Evolutionary conservation across 2,797 vertebrate species (phyloP).

Genomic region (Anabacerthia variegaticeps): DNA sequence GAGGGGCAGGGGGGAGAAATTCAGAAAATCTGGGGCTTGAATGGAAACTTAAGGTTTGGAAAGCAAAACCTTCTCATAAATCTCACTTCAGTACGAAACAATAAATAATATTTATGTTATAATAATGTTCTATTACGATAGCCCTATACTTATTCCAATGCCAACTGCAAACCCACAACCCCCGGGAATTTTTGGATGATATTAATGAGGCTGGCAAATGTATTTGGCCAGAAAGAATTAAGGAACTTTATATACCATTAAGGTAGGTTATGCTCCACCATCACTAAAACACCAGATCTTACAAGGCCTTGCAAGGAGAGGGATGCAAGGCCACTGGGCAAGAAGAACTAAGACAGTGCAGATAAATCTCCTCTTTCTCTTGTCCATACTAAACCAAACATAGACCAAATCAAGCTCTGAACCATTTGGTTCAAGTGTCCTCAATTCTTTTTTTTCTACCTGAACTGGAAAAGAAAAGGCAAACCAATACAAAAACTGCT

Average conservation of each 20-base stretch:
- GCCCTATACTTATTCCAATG: background rate
- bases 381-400: background rate
- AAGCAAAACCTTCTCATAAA: background rate
- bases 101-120: background rate
- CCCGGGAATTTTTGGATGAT: background rate
- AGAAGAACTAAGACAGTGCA: background rate
- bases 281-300: background rate
- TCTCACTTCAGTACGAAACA: background rate
- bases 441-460: background rate
- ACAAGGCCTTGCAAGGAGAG: background rate
- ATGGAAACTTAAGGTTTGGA: background rate
- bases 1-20: background rate
- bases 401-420: background rate
- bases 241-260: background rate
- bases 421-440: background rate
- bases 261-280: background rate
- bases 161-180: background rate
- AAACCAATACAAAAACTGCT: background rate
- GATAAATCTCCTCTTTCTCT: background rate
- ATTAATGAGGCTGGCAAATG: background rate
- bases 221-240: background rate
- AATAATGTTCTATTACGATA: background rate
- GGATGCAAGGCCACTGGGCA: background rate
- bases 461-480: background rate
- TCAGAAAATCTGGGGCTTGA: background rate